Evolutionary conservation across 2,888 invertebrate species (phyloP).

Genomic region (Caenorhabditis virilis): DNA sequence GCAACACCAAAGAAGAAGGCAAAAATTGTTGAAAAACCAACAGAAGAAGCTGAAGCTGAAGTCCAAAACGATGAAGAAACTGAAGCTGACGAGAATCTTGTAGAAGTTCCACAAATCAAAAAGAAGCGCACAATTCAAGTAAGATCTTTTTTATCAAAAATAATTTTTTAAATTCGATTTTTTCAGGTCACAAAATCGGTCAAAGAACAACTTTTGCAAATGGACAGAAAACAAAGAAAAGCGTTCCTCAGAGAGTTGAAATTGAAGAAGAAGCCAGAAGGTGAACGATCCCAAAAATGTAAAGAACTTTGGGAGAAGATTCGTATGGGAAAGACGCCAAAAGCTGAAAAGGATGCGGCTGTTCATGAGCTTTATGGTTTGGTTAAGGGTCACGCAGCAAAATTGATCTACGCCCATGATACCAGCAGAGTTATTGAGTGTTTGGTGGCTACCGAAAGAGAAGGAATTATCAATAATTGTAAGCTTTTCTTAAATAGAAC

Average conservation of each 20-base stretch:
- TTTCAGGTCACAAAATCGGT: conserved; percentile 51
- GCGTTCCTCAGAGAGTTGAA: conserved; percentile 56
- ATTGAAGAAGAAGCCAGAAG: conserved; percentile 57
- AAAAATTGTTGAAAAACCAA: conserved; percentile 1
- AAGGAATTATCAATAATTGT: conserved; percentile 47
- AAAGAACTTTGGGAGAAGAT: conserved; percentile 58
- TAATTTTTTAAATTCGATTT: no score
- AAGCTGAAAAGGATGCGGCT: conserved; percentile 49
- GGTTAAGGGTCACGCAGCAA: conserved; percentile 70
- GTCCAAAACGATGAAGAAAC: conserved; percentile 11
- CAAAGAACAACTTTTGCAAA: conserved; percentile 58
- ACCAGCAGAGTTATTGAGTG: conserved; percentile 87
- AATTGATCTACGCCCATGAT: conserved; percentile 75
- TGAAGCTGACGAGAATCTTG: background rate
- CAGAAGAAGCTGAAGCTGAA: background rate
- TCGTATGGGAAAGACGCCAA: conserved; percentile 59
- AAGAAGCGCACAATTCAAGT: background rate
- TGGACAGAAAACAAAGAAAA: conserved; percentile 59
- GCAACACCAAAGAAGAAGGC: background rate
- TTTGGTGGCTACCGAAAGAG: conserved; percentile 76
- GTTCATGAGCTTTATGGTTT: conserved; percentile 45
- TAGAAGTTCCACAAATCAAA: background rate
- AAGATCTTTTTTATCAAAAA: no score
- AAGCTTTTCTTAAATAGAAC: no score
- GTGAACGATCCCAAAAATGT: conserved; percentile 50